Evolutionary conservation across 2,888 invertebrate species (phyloP), one percentile per base, ranked within the genome.

Genomic region (Cephalotes varians): DNA sequence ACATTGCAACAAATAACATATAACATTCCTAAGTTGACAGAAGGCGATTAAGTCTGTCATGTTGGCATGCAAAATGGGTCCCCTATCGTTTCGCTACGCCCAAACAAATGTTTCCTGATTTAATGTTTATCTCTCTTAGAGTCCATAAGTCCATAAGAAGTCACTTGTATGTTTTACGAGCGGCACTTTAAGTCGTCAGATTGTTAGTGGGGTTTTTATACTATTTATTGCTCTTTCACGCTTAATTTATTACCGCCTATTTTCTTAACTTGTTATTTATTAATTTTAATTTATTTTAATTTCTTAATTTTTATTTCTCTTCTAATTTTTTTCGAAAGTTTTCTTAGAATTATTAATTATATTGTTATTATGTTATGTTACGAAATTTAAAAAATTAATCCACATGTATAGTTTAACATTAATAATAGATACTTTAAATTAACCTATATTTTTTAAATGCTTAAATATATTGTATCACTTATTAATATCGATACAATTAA

Each of bases 21-120:
- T 65, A 76, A 64, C 76, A 65, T 76, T 40, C 40, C 54, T n/a
- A 76, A 1, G 28, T 31, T 54, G 65, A 51, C 12, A n/a, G 18
- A 54, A 76, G n/a, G 51, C n/a, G 65, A 76, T 76, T 51, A 37
- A 37, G 9, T 34, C 37, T 58, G 54, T 76, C 76, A 64, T 40
- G 15, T 65, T 65, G 65, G 76, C n/a, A 51, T 40, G 51, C 54
- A 47, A 40, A 76, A 76, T 44, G n/a, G 51, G 12, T 21, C 15
- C 15, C 21, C 15, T 76, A 76, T 54, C 54, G 67, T 40, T 65
- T 67, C 54, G n/a, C 65, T 76, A 76, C 65, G 37, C n/a, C 28
- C 76, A 65, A 54, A 76, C 51, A 34, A 40, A 44, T 64, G 12
- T 76, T 65, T 76, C 51, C 76, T 76, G 40, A 37, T 76, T 64